Evolutionary conservation across 2,888 invertebrate genomes (phyloP), one percentile per base, ranked within the genome.

Genomic region (Lithophane socia): DNA sequence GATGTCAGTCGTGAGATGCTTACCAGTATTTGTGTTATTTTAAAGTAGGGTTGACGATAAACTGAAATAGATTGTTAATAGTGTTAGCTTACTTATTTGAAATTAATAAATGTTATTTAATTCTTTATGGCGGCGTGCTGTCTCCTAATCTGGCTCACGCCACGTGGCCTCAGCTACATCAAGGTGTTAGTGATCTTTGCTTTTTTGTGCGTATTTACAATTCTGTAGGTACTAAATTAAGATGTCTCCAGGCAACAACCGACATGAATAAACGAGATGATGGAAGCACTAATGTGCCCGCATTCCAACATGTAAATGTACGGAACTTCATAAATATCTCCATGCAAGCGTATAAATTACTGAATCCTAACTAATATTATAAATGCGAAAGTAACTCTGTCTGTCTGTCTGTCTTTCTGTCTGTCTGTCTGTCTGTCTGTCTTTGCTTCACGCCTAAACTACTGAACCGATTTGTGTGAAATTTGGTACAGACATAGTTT

Each of bases 1-100:
- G 80, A 83, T 83, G 86, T 83, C 83, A 81, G 72, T 60, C 37
- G 77, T 68, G 75, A 61, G 73, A 75, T 79, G 56, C 65, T 79
- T 54, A 75, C 73, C 54, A 78, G 42, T 60, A 49, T 56, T 58
- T 56, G 54, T 65, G 71, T 66, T 80, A 69, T 82, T 85, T 74
- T 74, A 71, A 72, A 60, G 44, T 67, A 74, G 87, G 71, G 75
- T 67, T 75, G 82, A 44, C 66, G 58, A 47, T 37, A 4, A 79
- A 49, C 18, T 47, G 13, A 60, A 70, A 56, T 58, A n/a, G 0
- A 56, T 61, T 44, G 18, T 16, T 68, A 65, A 65, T 82, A 52
- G 9, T 47, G 24, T 79, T 64, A 42, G 18, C 42, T 7, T 29
- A 3, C 5, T 58, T 42, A 76, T 79, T 68, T 77, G 3, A 63